Conservation (phyloP, 1,140 invertebrate genomes). For the Drosophila kepulauana region DNA sequence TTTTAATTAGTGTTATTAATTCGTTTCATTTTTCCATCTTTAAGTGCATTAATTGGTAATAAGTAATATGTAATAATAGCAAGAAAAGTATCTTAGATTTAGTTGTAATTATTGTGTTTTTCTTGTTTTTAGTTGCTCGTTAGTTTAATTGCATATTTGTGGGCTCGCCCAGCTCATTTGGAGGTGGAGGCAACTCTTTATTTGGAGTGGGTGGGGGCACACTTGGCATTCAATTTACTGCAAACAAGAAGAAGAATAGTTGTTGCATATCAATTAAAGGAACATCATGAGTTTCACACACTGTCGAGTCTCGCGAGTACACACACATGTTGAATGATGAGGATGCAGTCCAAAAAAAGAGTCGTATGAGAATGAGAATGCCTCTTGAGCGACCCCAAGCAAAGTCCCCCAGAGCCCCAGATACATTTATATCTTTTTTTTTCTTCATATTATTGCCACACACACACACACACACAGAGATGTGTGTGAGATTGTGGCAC, state of each 20-base stretch:
- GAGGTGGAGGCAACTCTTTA: constrained; percentile 11
- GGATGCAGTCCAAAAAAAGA: constrained; percentile 26
- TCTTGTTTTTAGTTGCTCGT: constrained; percentile 31
- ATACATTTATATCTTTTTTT: constrained; percentile 36
- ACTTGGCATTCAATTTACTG: constrained; percentile 66
- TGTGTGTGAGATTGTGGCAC: constrained; percentile 9
- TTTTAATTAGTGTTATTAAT: constrained; percentile 77
- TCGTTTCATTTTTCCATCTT: constrained; percentile 13
- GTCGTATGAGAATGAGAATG: constrained; percentile 28
- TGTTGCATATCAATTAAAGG: constrained; percentile 65
- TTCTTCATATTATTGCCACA: constrained; percentile 24
- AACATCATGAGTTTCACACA: constrained; percentile 36
- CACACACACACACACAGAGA: constrained; percentile 1
- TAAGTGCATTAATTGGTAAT: constrained; percentile 31
- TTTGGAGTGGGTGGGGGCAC: background rate
- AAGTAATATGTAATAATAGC: constrained; percentile 15
- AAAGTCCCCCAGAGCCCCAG: constrained; percentile 45
- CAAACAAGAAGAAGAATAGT: constrained; percentile 72
- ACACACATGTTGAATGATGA: constrained; percentile 57
- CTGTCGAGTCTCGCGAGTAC: background rate
- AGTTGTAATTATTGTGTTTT: constrained; percentile 29
- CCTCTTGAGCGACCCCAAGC: constrained; percentile 65
- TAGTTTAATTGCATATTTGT: constrained; percentile 51
- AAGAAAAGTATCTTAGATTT: constrained; percentile 46
- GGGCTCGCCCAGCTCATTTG: constrained; percentile 39